Conservation (phyloP, 2,113 vertebrate species). For the Acanthochromis polyacanthus region DNA sequence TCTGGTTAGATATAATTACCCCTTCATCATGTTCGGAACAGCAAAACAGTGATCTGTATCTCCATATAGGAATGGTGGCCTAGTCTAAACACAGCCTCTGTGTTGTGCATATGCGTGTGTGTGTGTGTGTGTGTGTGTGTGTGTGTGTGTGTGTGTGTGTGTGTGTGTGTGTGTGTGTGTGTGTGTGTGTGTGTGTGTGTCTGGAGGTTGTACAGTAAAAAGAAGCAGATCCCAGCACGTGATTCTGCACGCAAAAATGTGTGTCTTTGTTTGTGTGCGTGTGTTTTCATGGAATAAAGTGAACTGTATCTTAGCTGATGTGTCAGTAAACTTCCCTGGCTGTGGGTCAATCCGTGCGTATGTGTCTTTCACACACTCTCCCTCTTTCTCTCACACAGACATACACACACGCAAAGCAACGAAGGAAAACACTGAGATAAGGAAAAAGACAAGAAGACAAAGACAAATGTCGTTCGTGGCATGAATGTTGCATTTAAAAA, state of each 20-base stretch:
- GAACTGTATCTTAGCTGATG: background rate
- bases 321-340: background rate
- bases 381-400: background rate
- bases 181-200: background rate
- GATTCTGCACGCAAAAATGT: constrained; percentile 7
- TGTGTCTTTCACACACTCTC: background rate
- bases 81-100: constrained; percentile 74
- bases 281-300: constrained; percentile 5
- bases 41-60: constrained; percentile 77
- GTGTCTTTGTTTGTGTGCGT: background rate
- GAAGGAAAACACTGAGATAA: background rate
- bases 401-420: too few relatives aligned
- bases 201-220: constrained; percentile 6
- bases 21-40: constrained; percentile 67
- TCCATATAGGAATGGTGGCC: constrained; percentile 67
- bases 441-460: background rate
- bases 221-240: constrained; percentile 29
- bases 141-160: background rate
- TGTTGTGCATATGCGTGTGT: constrained; percentile 19
- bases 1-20: constrained; percentile 70
- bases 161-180: background rate
- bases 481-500: background rate
- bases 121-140: constrained; percentile 12
- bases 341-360: constrained; percentile 3
- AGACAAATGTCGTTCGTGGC: background rate